Evolutionary conservation across 2,113 vertebrate genomes (phyloP).

Genomic region (Pedetes capensis): DNA sequence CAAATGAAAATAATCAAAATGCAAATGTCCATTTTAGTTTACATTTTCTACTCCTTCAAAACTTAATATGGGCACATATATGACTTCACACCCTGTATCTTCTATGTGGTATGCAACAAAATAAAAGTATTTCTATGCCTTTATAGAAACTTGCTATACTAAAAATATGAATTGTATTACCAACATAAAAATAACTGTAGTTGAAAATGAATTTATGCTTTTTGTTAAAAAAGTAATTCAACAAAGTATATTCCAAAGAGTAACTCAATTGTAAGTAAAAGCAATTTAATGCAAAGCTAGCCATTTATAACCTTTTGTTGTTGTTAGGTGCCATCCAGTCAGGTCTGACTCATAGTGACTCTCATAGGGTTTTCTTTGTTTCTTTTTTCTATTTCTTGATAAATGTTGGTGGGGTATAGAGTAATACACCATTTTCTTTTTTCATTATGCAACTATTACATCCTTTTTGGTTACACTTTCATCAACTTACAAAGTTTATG

Average conservation of each 20-base stretch:
- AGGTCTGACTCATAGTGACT: no score
- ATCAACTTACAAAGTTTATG: neutral
- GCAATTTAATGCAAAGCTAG: neutral
- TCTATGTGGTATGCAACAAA: neutral
- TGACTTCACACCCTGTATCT: neutral
- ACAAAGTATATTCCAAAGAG: neutral
- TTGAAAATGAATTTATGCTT: neutral
- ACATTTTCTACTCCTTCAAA: neutral
- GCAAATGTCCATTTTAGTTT: neutral
- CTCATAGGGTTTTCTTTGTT: no score
- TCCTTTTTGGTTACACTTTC: no score
- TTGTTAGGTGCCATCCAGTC: no score
- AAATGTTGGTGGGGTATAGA: no score
- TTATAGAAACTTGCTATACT: neutral
- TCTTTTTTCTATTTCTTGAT: no score
- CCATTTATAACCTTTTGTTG: neutral
- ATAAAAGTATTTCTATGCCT: neutral
- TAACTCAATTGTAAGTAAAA: slow-evolving; percentile 7
- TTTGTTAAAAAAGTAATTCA: neutral
- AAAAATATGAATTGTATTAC: neutral
- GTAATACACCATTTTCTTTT: no score
- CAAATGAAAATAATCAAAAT: neutral
- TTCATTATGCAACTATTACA: no score
- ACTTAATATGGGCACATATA: neutral
- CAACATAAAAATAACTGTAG: neutral